A percentile compares a stretch with the other conserved stretches of the same genome.
These are phyloP conservation scores for Manis crassicaudata DNA, from an alignment of 2,797 vertebrate genomes.

Conservation along the genomic window DNA sequence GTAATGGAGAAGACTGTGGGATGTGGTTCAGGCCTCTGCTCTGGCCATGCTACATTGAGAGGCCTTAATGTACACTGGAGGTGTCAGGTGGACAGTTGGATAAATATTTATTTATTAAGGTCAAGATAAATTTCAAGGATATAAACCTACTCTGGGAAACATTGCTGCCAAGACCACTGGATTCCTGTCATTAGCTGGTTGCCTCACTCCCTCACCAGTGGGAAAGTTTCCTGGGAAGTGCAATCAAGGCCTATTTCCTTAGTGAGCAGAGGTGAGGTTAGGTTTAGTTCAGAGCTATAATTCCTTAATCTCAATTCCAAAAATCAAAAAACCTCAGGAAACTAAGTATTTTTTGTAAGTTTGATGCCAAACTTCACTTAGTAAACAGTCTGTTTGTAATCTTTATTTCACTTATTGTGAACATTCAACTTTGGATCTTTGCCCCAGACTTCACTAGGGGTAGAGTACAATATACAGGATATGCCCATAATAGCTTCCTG, in stretches of 20 bases:
- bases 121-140: not conserved
- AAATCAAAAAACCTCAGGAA: not conserved
- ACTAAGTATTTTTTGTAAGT: not conserved
- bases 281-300: not conserved
- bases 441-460: not conserved
- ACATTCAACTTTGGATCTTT: not conserved
- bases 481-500: too few species aligned
- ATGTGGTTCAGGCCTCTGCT: not conserved
- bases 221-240: not conserved
- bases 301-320: not conserved
- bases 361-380: not conserved
- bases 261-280: not conserved
- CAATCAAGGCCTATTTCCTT: not conserved
- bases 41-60: not conserved
- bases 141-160: not conserved
- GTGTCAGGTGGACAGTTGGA: not conserved
- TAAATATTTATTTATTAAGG: not conserved
- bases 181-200: not conserved
- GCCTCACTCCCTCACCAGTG: not conserved
- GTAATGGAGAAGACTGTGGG: not conserved
- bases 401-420: not conserved
- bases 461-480: not conserved
- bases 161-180: not conserved
- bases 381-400: not conserved
- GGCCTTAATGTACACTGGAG: not conserved